A percentile compares a stretch with the other conserved stretches of the same genome.
These are phyloP conservation scores for Onychostoma macrolepis DNA, from an alignment of 2,113 vertebrate species.

Conservation along the genomic window DNA sequence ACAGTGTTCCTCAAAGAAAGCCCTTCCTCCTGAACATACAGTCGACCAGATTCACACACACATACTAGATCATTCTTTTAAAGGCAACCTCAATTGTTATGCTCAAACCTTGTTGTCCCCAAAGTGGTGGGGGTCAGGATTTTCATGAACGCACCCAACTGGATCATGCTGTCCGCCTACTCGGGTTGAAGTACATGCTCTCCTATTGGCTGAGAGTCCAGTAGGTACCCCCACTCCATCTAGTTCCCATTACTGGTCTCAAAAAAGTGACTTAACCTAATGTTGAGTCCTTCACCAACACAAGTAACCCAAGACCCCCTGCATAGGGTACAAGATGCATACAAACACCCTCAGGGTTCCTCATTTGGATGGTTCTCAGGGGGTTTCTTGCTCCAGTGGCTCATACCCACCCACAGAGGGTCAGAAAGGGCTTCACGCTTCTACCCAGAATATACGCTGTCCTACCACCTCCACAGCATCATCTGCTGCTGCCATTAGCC, in stretches of 20 bases:
- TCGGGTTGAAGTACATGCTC: conserved; percentile 35
- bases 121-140: not conserved
- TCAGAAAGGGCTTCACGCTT: conserved; percentile 50
- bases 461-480: conserved; percentile 45
- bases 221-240: conserved; percentile 27
- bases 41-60: conserved; percentile 33
- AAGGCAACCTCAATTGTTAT: conserved; percentile 16
- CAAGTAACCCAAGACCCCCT: conserved; percentile 35
- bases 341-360: conserved; percentile 43
- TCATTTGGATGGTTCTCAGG: conserved; percentile 43
- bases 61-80: conserved; percentile 6
- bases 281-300: conserved; percentile 26
- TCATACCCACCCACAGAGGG: conserved; percentile 52
- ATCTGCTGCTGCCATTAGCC: conserved; percentile 57
- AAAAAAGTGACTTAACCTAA: conserved; percentile 41
- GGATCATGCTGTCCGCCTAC: conserved; percentile 39
- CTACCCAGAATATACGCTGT: conserved; percentile 34
- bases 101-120: not conserved
- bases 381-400: conserved; percentile 31
- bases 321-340: conserved; percentile 18
- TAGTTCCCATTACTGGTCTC: conserved; percentile 38
- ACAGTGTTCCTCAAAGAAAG: conserved; percentile 31
- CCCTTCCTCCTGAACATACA: not conserved
- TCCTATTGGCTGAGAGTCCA: conserved; percentile 13
- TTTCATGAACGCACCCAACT: conserved; percentile 10